Conservation (phyloP, 2,113 vertebrate species). For the Solenodon paradoxus region DNA sequence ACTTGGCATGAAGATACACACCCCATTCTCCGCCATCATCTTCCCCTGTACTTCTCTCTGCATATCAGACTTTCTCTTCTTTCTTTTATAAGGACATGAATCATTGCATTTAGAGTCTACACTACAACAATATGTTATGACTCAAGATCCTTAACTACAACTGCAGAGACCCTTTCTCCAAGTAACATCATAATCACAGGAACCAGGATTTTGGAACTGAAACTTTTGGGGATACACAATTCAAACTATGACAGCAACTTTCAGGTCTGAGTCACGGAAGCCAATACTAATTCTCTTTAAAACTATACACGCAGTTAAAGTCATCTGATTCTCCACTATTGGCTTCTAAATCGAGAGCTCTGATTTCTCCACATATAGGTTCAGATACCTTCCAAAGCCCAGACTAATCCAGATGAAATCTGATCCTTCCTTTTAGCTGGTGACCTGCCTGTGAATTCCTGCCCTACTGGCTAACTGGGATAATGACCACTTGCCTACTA, state of each 20-base stretch:
- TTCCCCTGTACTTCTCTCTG: not conserved
- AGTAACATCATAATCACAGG: not conserved
- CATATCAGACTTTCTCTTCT: not conserved
- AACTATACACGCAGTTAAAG: not conserved
- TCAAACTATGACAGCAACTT: not conserved
- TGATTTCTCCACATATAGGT: not conserved
- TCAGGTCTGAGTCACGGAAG: not conserved
- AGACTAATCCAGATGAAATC: not conserved
- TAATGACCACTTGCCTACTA: not conserved
- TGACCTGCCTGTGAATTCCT: not conserved
- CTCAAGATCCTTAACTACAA: not conserved
- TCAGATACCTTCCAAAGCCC: not conserved
- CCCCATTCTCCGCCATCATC: not conserved
- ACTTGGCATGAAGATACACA: not conserved
- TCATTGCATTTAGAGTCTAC: not conserved
- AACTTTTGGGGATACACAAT: not conserved
- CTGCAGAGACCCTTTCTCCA: not conserved
- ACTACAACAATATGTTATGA: not conserved
- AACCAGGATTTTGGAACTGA: not conserved
- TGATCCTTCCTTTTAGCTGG: not conserved
- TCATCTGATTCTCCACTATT: not conserved
- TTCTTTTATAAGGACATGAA: not conserved
- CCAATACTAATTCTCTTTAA: not conserved
- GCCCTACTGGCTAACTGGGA: not conserved
- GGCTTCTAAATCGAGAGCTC: not conserved